Percentiles rank a stretch among this genome's conserved stretches.
Evolutionary conservation across 2,113 vertebrate species (phyloP).

Genomic region (Candoia aspera): DNA sequence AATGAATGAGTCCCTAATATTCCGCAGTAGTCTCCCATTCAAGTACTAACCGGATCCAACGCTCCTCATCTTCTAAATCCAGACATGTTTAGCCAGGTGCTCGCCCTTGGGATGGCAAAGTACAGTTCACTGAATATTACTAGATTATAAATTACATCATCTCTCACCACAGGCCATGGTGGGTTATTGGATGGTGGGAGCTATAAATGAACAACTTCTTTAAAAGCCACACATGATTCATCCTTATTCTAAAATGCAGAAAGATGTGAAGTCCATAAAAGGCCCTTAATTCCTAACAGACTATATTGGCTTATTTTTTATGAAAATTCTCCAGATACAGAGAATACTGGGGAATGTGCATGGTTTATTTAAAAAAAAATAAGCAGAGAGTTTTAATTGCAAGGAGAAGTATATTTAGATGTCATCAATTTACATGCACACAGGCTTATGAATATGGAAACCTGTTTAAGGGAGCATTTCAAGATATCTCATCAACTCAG

Average conservation of each 20-base stretch:
- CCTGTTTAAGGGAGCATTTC: conserved; percentile 47
- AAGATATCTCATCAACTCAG: conserved; percentile 62
- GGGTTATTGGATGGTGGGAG: no score
- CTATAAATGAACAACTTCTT: not conserved
- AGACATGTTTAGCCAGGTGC: not conserved
- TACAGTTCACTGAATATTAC: not conserved
- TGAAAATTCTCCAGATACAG: not conserved
- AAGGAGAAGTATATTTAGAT: conserved; percentile 61
- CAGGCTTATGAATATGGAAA: conserved; percentile 69
- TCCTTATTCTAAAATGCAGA: not conserved
- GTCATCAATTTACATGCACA: conserved; percentile 36
- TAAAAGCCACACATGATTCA: not conserved
- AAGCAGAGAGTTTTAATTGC: conserved; percentile 52
- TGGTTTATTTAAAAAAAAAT: fast-evolving
- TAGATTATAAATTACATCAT: not conserved
- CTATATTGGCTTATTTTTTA: not conserved
- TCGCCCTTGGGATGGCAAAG: not conserved
- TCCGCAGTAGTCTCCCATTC: not conserved
- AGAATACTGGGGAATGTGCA: not conserved
- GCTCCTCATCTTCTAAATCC: not conserved
- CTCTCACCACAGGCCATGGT: not conserved
- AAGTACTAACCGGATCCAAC: not conserved
- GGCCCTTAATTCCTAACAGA: not conserved
- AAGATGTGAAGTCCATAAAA: not conserved
- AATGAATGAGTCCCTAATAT: not conserved